Evolutionary conservation across 2,888 invertebrate species (phyloP), one percentile per base, ranked within the genome.

Genomic region (Cactoblastis cactorum): DNA sequence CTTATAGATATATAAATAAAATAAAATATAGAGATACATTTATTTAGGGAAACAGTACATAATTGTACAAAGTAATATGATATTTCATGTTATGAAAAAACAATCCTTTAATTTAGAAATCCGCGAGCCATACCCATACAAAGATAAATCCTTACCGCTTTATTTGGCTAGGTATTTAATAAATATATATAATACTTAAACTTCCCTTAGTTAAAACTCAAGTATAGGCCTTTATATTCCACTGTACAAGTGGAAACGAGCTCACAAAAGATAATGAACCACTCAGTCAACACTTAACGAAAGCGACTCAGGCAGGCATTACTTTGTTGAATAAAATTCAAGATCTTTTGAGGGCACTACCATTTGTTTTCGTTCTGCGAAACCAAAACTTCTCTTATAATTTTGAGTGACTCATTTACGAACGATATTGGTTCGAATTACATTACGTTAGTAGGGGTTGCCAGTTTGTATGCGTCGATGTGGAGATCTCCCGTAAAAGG

Each of bases 211-310:
- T 46, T 46, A 46, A 46, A 46, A 34, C 18, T n/a, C 34, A 22
- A 46, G 34, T 46, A 35, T 14, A 19, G 19, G 18, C 34, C 22
- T 22, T 46, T 34, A 35, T 34, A 22, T 35, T 33, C 35, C 34
- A 19, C 35, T 14, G 18, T 43, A 17, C 46, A 14, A 45, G 51
- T 55, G 51, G 50, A 59, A 60, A 60, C 61, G 53, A 64, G 63
- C 67, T 61, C 54, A 57, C 60, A 60, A 63, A 67, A 69, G 65
- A 69, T 71, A 75, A 74, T 70, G 68, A 73, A 71, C 63, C 67
- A 67, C 70, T 73, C 63, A 56, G 65, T 71, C 71, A 69, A 70
- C 70, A 72, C 63, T 69, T 59, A 49, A 56, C 54, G 57, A 54
- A 54, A 59, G 60, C 59, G 53, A 56, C 60, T 59, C 52, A 54